phyloP scores from a whole-genome alignment of 1,140 invertebrate genomes.

The Propsilocerus akamusi region DNA sequence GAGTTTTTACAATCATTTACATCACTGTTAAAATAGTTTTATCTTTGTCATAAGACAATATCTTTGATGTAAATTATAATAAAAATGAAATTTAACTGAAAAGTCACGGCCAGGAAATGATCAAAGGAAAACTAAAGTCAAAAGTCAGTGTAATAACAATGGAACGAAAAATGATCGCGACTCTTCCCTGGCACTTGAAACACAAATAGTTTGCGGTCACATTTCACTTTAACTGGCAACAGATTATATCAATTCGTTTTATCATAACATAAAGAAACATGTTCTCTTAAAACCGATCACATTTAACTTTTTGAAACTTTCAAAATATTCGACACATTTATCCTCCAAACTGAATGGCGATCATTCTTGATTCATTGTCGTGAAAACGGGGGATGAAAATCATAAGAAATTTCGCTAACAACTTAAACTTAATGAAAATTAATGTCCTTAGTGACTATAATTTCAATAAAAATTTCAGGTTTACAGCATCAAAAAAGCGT shows the following conservation, averaged over 20 bases:
- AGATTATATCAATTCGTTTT: neutral
- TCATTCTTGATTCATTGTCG: too few species aligned
- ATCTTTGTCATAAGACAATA: neutral
- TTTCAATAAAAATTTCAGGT: too few species aligned
- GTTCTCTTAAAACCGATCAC: neutral
- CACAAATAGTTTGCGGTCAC: neutral
- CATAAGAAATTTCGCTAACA: too few species aligned
- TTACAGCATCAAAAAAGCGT: too few species aligned
- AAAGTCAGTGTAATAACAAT: neutral
- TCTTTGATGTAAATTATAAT: too few species aligned
- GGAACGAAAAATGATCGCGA: neutral
- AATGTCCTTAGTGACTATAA: neutral
- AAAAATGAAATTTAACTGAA: too few species aligned
- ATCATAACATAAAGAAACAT: neutral
- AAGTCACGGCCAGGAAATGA: neutral
- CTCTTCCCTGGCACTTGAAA: neutral
- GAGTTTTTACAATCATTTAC: neutral
- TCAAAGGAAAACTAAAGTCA: neutral
- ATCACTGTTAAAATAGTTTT: neutral
- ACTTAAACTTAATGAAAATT: neutral
- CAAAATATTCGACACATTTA: neutral
- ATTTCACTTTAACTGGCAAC: neutral
- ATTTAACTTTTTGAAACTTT: neutral
- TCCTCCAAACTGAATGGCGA: slow-evolving; percentile 2
- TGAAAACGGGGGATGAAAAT: too few species aligned